Base-by-base conservation (phyloP, 1,140 invertebrate species). In the Vollenhovia emeryi region DNA sequence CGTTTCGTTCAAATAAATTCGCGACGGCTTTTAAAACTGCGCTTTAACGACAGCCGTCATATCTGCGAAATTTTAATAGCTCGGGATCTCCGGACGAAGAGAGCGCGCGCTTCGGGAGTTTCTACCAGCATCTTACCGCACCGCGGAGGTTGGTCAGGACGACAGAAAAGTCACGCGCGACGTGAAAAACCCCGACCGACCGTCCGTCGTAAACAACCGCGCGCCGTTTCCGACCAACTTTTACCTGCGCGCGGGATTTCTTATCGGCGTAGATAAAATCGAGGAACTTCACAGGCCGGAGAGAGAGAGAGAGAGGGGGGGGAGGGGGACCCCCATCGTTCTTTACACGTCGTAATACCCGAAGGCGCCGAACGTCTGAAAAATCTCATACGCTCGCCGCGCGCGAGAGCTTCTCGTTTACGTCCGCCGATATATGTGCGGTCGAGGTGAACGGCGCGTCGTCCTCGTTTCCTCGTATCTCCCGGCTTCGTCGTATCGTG, bases 181-280 rank as follows among this genome's bases (percentile, higher is more conserved):
- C 18, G 33, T 9, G 78, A 30, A 84, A 84, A 84, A 62, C 64
- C 45, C 15, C 36, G n/a, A 21, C 57, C 57, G 27, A 76, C 62
- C 40, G 36, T 15, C 45, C n/a, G 21, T 15, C 33, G 33, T 62
- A 50, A 74, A 62, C 43, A 62, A 21, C 33, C 30, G 9, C 18
- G 33, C 57, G 68, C 24, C 33, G 7, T 18, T 57, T 71, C 18
- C 33, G n/a, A 48, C 24, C 15, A 71, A 80, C 60, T 62, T 76
- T 43, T 71, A 45, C 36, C 2, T n/a, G 6, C 57, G 40, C n/a
- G 24, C 71, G 57, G 36, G 36, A 82, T 71, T 82, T 59, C 66
- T 82, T 82, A 82, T 69, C 64, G 48, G 24, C 36, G 33, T 15
- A 27, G 66, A 71, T 79, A 79, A 80, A 71, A 69, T 80, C 64